Evolutionary conservation across 2,113 vertebrate species (phyloP), one percentile per base, ranked within the genome.

Genomic region (Cyphomyrus plagiostoma): DNA sequence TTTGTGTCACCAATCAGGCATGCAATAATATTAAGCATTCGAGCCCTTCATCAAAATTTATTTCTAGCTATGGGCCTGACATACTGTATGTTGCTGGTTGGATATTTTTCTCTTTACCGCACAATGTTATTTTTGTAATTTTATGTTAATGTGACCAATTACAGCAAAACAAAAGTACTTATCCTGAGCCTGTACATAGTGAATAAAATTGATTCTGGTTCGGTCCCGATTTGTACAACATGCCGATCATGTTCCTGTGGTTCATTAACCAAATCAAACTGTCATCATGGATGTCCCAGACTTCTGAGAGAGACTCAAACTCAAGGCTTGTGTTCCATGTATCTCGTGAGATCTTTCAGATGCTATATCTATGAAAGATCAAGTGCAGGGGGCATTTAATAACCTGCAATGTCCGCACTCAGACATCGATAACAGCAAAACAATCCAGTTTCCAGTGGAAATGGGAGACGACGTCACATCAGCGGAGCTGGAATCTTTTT

Each of bases 371-470:
- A 84, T 46, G 88, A 84, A 48, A 58, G 80, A 50, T 85, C 48
- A 56, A n/a, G 80, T 21, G 17, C 50, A n/a, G 35, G 52, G 80
- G 80, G 19, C 80, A 85, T 84, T 83, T 58, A 84, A 89, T 62
- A 84, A 39, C 39, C 50, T 30, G 17, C 21, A 83, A 6, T 84
- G 77, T 58, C 56, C 52, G 4, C 88, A 56, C 35, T 56, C 77
- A 70, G 46, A 35, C 62, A 4, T 70, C n/a, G 48, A 83, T 45
- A 21, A 84, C 46, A 62, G 45, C 21, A 42, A n/a, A 6, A 48
- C 35, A 58, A n/a, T 26, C 62, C 23, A 19, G 30, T n/a, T 23
- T 89, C 49, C 70, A 77, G 70, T 7, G 39, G 88, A 80, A 66
- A 30, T 10, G 23, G 45, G 82, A 23, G 23, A 84, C n/a, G 42